Percentiles rank a stretch among this genome's conserved stretches.
Evolutionary conservation across 2,113 vertebrate genomes (phyloP).

Genomic region (Ellobius talpinus): DNA sequence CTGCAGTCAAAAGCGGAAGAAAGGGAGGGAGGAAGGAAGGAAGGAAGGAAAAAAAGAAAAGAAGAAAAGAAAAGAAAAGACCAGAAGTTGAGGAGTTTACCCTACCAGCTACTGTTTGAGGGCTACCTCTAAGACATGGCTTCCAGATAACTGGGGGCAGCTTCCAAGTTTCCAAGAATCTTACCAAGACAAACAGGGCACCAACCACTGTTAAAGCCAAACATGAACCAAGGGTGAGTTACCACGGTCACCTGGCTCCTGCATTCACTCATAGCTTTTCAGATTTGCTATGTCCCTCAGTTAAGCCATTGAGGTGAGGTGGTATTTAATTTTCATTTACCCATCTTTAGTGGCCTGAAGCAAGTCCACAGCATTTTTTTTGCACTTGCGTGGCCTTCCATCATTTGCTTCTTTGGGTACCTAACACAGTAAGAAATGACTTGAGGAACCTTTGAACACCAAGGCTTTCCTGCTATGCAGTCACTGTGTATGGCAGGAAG

Average conservation of each 20-base stretch:
- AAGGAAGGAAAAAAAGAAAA: neutral
- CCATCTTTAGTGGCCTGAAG: neutral
- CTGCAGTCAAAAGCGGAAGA: neutral
- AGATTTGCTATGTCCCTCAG: neutral
- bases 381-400: neutral
- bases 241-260: neutral
- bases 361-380: neutral
- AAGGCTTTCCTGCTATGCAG: neutral
- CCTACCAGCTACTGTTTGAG: neutral
- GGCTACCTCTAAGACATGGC: neutral
- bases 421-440: slow-evolving; percentile 5
- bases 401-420: neutral
- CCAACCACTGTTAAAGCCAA: neutral
- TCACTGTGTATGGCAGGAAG: neutral
- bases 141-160: neutral
- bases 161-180: neutral
- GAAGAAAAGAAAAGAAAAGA: neutral
- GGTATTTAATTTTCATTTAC: neutral
- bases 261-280: neutral
- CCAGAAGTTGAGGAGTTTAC: neutral
- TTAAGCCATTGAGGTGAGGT: neutral
- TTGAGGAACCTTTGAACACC: slow-evolving; percentile 15
- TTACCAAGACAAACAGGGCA: neutral
- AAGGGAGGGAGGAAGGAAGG: no score
- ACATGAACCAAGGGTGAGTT: neutral